These are phyloP conservation scores for Spodoptera exigua DNA, from an alignment of 2,888 invertebrate genomes.

Conservation along the genomic window DNA sequence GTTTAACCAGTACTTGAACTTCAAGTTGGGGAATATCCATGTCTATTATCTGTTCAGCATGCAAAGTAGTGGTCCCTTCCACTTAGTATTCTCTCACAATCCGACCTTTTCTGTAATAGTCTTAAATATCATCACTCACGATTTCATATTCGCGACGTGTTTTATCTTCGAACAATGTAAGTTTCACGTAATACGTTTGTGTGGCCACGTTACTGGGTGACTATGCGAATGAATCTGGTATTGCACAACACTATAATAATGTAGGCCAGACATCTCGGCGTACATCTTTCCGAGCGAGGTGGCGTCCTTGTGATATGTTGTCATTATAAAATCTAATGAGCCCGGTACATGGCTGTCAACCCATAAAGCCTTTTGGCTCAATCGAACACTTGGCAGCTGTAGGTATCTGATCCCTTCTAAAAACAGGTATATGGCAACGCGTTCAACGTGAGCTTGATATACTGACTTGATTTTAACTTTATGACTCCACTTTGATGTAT, in stretches of 20 bases:
- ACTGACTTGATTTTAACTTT: too few relatives aligned
- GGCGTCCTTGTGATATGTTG: slow-evolving; percentile 52
- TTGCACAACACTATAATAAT: slow-evolving; percentile 64
- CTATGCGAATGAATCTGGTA: slow-evolving; percentile 45
- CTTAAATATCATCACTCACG: slow-evolving; percentile 45
- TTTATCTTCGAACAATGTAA: slow-evolving; percentile 31
- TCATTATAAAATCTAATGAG: slow-evolving; percentile 66
- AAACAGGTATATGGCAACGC: not conserved
- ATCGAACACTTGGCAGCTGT: slow-evolving; percentile 13
- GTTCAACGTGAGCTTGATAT: not conserved
- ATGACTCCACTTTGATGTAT: too few relatives aligned
- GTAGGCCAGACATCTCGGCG: slow-evolving; percentile 68
- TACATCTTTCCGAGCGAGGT: slow-evolving; percentile 61
- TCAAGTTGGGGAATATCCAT: slow-evolving; percentile 45
- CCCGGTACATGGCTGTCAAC: slow-evolving; percentile 26
- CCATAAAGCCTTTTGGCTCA: slow-evolving; percentile 23
- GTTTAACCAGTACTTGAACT: slow-evolving; percentile 40
- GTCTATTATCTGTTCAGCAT: slow-evolving; percentile 32
- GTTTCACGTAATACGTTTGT: slow-evolving; percentile 39
- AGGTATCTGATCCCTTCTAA: slow-evolving; percentile 17
- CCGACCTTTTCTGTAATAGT: slow-evolving; percentile 40
- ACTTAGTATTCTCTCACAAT: slow-evolving; percentile 37
- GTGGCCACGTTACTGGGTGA: slow-evolving; percentile 31
- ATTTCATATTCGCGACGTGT: slow-evolving; percentile 33
- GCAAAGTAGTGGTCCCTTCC: slow-evolving; percentile 31